Percentiles rank a stretch among this genome's conserved stretches.
phyloP scores from a whole-genome alignment of 1,140 invertebrate genomes.

The Hyphantria cunea region DNA sequence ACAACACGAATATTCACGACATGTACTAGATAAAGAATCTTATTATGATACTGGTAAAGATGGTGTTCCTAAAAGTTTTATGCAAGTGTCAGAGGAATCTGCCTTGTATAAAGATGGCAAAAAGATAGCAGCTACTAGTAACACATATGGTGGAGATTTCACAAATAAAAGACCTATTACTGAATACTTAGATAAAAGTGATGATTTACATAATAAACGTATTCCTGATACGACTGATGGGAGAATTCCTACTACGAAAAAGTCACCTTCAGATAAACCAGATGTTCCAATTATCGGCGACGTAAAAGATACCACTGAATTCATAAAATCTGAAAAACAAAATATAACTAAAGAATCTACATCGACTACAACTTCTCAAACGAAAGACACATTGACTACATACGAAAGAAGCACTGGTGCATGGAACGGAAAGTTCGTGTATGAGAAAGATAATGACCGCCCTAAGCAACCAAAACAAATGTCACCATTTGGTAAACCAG shows the following conservation, averaged over 20 bases:
- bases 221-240: slow-evolving; percentile 51
- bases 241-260: slow-evolving; percentile 29
- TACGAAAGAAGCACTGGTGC: slow-evolving; percentile 75
- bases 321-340: slow-evolving; percentile 64
- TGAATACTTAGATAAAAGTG: slow-evolving; percentile 51
- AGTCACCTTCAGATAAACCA: slow-evolving; percentile 36
- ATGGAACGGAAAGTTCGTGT: slow-evolving; percentile 75
- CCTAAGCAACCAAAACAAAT: slow-evolving; percentile 68
- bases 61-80: slow-evolving; percentile 71
- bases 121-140: slow-evolving; percentile 70
- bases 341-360: slow-evolving; percentile 56
- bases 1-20: slow-evolving; percentile 80
- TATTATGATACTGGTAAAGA: slow-evolving; percentile 82
- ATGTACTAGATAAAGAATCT: slow-evolving; percentile 79
- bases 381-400: slow-evolving; percentile 69
- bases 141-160: slow-evolving; percentile 67
- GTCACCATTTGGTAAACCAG: slow-evolving; percentile 70
- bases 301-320: slow-evolving; percentile 58
- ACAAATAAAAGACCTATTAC: slow-evolving; percentile 67
- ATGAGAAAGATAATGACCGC: slow-evolving; percentile 71
- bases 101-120: slow-evolving; percentile 71
- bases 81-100: slow-evolving; percentile 67
- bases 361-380: slow-evolving; percentile 46
- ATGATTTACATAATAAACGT: slow-evolving; percentile 48
- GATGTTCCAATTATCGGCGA: slow-evolving; percentile 51